Evolutionary conservation across 2,113 vertebrate species (phyloP).

Genomic region (Accipiter virgatus): DNA sequence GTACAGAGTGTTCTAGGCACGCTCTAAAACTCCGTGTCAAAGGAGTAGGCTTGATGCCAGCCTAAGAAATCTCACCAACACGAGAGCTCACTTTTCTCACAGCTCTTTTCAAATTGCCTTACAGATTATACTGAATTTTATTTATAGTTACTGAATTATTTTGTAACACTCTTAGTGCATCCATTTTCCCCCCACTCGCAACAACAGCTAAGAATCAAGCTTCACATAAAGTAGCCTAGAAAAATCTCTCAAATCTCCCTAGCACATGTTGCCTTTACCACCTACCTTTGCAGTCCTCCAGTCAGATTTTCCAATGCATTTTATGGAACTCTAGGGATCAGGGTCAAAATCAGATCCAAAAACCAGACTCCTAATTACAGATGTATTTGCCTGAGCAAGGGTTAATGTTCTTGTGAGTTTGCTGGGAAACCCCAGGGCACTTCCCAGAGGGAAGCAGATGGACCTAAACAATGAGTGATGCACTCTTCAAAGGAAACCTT

Average conservation of each 20-base stretch:
- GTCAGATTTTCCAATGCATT: not conserved
- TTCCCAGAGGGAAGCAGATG: not conserved
- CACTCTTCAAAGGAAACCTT: not conserved
- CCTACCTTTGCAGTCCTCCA: not conserved
- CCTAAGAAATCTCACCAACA: not conserved
- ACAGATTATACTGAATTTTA: not conserved
- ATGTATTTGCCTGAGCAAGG: not conserved
- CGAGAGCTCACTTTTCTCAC: not conserved
- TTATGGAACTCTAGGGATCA: not conserved
- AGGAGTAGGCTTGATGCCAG: constrained; percentile 18
- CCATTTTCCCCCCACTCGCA: not conserved
- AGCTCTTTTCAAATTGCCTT: not conserved
- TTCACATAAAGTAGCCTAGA: not conserved
- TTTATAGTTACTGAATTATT: constrained; percentile 25
- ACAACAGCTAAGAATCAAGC: not conserved
- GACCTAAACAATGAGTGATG: not conserved
- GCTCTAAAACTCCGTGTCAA: not conserved
- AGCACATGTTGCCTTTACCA: not conserved
- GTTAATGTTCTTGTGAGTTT: not conserved
- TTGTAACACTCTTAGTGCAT: not conserved
- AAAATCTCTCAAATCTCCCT: not conserved
- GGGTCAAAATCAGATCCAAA: not conserved
- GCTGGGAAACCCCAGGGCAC: not conserved
- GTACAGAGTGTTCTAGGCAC: not conserved
- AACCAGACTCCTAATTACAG: not conserved